Base-by-base conservation (phyloP, 37 sponge, comb jelly and placozoan genomes). In the Ianthella basta region DNA sequence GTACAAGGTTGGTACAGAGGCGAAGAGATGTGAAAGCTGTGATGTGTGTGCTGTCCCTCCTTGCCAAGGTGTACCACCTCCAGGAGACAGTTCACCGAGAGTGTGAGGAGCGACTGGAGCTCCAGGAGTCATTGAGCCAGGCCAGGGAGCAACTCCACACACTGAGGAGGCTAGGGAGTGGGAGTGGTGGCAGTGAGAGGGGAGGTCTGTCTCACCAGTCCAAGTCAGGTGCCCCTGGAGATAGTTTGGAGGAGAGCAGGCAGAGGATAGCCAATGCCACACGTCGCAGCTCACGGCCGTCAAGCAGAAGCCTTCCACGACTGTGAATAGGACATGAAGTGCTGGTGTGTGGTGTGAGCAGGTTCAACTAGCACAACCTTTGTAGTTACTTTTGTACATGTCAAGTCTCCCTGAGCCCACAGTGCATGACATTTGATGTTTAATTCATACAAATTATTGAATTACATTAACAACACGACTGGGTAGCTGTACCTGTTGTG, bases 201-300 rank as follows among this genome's bases (percentile, higher is more conserved):
- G 44, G 44, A 1, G 3, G 50, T 44, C 6, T 44, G 3, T 8
- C 50, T 10, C 50, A 44, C 50, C 27, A 23, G 27, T 5, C 63
- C 2, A 69, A 35, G 34, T 4, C 70, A 3, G n/a, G 25, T 44
- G 40, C 54, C 12, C 54, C 78, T 0, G 40, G 54, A 25, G 78
- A 75, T 15, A 36, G 38, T 53, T 8, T 75, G 15, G 78, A 75
- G 53, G 78, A 75, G 78, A 53, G 54, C n/a, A 75, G 78, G 40
- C 78, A 75, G 53, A 75, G 78, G 54, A 75, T 75, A 36, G 78
- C 78, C 54, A 53, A 24, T 36, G 37, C 37, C 24, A 75, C 78
- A 19, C 44, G 78, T n/a, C 44, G 78, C 21, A 75, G n/a, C 25
- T 40, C 20, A 33, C 70, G 34, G 27, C 33, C 70, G 3, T 35